Evolutionary conservation across 2,888 invertebrate genomes (phyloP).

Genomic region (Acheta domesticus): DNA sequence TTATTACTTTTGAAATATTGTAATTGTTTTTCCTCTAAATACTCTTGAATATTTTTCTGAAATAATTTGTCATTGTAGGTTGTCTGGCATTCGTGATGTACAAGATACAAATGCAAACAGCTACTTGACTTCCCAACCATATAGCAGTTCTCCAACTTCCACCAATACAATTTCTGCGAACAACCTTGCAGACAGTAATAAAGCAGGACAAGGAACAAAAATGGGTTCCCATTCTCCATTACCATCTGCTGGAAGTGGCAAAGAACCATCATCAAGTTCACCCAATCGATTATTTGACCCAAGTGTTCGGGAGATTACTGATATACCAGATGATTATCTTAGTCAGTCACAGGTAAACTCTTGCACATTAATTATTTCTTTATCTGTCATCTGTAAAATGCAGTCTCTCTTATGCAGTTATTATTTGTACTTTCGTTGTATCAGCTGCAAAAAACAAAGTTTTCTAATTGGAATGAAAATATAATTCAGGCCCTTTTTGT

Average conservation of each 20-base stretch:
- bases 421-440: no score
- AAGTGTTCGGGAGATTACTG: constrained; percentile 66
- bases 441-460: no score
- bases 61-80: constrained; percentile 33
- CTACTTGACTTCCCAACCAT: constrained; percentile 27
- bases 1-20: not conserved
- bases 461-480: no score
- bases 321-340: constrained; percentile 79
- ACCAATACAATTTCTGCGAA: constrained; percentile 18
- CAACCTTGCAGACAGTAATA: constrained; percentile 21
- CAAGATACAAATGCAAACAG: constrained; percentile 46
- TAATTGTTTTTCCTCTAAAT: not conserved
- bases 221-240: constrained; percentile 36
- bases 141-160: constrained; percentile 23
- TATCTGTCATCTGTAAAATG: not conserved
- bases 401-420: not conserved
- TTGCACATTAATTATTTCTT: not conserved
- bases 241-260: constrained; percentile 44
- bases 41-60: not conserved
- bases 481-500: no score
- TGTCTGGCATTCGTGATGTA: constrained; percentile 44
- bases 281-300: constrained; percentile 42
- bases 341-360: constrained; percentile 65
- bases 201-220: constrained; percentile 26
- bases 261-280: constrained; percentile 42